phyloP scores from a whole-genome alignment of 53 echinoderm and acorn worm genomes.

The Crossaster papposus region DNA sequence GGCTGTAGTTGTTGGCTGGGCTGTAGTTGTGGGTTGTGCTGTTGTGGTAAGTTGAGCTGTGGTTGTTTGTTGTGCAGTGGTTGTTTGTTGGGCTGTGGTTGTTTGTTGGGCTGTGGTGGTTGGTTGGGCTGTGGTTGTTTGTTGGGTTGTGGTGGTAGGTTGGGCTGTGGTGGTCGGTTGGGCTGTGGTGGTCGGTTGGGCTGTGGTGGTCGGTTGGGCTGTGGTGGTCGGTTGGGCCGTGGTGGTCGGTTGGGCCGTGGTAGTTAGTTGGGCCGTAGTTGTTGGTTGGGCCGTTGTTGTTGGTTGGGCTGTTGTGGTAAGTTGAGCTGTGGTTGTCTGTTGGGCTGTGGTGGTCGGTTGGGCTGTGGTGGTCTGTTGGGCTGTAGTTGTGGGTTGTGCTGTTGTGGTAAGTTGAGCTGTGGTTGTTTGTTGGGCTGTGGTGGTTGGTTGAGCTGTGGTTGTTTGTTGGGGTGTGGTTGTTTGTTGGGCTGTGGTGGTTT shows the following conservation, averaged over 20 bases:
- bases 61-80: not conserved
- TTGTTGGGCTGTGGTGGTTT: not conserved
- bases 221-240: not conserved
- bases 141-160: not conserved
- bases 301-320: not conserved
- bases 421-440: not conserved
- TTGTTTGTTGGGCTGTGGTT: not conserved
- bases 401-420: not conserved
- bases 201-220: not conserved
- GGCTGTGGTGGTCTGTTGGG: not conserved
- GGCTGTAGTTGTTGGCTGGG: not conserved
- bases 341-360: not conserved
- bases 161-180: not conserved
- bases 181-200: not conserved
- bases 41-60: no score
- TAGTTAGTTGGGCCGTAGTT: not conserved
- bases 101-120: not conserved
- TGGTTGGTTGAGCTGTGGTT: not conserved
- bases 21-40: not conserved
- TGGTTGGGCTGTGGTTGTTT: not conserved
- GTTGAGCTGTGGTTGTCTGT: not conserved
- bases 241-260: not conserved
- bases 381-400: not conserved
- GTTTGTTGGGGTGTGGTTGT: not conserved
- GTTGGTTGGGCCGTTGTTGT: not conserved